Base-by-base conservation (phyloP, 2,888 invertebrate species). In the Hyposoter didymator region DNA sequence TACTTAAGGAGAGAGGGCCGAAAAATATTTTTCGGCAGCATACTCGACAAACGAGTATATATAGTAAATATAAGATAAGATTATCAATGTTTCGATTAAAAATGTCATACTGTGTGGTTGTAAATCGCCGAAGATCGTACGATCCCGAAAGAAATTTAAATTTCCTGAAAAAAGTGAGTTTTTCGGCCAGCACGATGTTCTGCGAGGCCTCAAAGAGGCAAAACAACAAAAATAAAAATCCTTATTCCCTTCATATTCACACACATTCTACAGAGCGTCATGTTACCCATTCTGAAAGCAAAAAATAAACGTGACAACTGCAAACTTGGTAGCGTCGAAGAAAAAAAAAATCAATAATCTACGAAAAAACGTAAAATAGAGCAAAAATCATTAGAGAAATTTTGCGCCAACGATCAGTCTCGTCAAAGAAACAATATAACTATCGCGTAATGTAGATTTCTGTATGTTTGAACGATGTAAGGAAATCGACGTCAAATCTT, bases 391-490 rank as follows among this genome's bases (percentile, higher is more conserved):
- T 14, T 35, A 43, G 49, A 49, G 2, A 19, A 1, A 70, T 55
- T 55, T 73, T 39, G 55, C 55, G 35, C 39, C 66, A 66, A 35
- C 19, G 66, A 76, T 66, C 52, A 28, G 66, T 43, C 66, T 28
- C 35, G 14, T 66, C 14, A 35, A 67, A 43, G 39, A 43, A 66
- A 67, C 35, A 45, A 49, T 52, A 39, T 66, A 69, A 83, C 84
- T 82, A 82, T 82, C 75, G 32, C 85, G 87, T 70, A 75, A 67
- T 84, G 76, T 84, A 82, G 75, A 74, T 70, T 83, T 88, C 87
- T 87, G 85, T 88, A 88, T 78, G 79, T 89, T 89, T 87, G 82
- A 88, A 83, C 32, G 80, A 87, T 88, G 84, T 78, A 82, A 82
- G 79, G 8, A 28, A 81, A 87, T 83, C 84, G 78, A 87, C 84